phyloP scores from a whole-genome alignment of 2,113 vertebrate species.

The Cyanocitta stelleri region DNA sequence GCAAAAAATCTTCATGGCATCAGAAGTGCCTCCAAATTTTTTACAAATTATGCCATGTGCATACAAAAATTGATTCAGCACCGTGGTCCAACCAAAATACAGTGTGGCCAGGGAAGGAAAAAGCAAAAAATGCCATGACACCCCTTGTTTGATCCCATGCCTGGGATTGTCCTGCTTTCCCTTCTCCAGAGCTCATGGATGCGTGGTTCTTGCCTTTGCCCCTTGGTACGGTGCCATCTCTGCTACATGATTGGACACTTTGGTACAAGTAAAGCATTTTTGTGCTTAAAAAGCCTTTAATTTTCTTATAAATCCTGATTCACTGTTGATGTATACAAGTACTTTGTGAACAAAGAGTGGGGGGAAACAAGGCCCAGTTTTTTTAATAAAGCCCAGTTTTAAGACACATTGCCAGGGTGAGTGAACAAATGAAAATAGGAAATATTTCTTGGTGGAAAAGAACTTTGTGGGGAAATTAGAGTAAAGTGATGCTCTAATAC shows the following conservation, averaged over 20 bases:
- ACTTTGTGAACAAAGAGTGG: background rate
- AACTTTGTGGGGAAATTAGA: background rate
- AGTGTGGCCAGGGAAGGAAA: background rate
- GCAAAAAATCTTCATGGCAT: too few relatives aligned
- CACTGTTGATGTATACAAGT: background rate
- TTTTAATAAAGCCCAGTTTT: background rate
- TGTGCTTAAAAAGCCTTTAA: background rate
- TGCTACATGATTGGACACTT: background rate
- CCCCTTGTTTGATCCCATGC: rapidly evolving
- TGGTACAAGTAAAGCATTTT: background rate
- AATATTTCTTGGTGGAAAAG: background rate
- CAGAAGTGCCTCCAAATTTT: background rate
- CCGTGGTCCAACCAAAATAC: background rate
- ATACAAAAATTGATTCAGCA: background rate
- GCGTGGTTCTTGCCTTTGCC: background rate
- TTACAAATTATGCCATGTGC: background rate
- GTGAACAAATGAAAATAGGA: background rate
- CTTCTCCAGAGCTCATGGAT: background rate
- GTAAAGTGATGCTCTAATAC: background rate
- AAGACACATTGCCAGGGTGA: background rate
- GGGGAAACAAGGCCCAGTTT: background rate
- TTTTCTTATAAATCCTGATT: background rate
- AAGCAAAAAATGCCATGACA: background rate
- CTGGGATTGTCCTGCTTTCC: background rate
- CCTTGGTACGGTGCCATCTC: background rate